Conservation (phyloP, 1,140 invertebrate genomes). For the Dolichoris vasculosae region DNA sequence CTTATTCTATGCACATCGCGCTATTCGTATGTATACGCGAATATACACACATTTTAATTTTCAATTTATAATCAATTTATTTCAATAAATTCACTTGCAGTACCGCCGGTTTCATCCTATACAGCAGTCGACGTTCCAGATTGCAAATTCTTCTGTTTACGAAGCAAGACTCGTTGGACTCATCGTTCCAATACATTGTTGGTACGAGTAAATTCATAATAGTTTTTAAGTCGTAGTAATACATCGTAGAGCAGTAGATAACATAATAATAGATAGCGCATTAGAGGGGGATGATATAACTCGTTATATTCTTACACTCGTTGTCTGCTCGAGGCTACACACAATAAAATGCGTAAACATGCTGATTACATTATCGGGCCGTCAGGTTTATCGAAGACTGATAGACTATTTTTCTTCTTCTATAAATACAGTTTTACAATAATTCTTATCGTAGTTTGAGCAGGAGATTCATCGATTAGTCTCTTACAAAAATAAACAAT, state of each 20-base stretch:
- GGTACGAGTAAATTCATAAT: not conserved
- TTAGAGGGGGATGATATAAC: slow-evolving; percentile 41
- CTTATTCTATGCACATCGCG: too few relatives aligned
- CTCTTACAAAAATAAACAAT: slow-evolving; percentile 11
- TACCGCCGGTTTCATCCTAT: not conserved
- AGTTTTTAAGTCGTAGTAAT: not conserved
- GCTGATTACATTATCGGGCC: slow-evolving; percentile 17
- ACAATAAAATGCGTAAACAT: slow-evolving; percentile 36
- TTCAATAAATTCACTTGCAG: not conserved
- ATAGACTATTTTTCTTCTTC: slow-evolving; percentile 24
- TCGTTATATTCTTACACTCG: slow-evolving; percentile 20
- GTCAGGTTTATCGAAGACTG: not conserved
- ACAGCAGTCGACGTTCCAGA: not conserved
- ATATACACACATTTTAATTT: not conserved
- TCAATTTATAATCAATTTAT: slow-evolving; percentile 1
- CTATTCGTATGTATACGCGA: not conserved
- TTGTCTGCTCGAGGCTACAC: slow-evolving; percentile 6
- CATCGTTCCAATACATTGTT: not conserved
- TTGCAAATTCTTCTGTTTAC: not conserved
- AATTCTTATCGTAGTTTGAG: not conserved
- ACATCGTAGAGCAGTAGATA: slow-evolving; percentile 26
- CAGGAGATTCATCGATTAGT: slow-evolving; percentile 15
- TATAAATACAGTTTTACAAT: slow-evolving; percentile 36
- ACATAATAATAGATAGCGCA: slow-evolving; percentile 26
- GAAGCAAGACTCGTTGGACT: not conserved